These are phyloP conservation scores for Nothoprocta perdicaria DNA, from an alignment of 2,113 vertebrate species.

Conservation along the genomic window DNA sequence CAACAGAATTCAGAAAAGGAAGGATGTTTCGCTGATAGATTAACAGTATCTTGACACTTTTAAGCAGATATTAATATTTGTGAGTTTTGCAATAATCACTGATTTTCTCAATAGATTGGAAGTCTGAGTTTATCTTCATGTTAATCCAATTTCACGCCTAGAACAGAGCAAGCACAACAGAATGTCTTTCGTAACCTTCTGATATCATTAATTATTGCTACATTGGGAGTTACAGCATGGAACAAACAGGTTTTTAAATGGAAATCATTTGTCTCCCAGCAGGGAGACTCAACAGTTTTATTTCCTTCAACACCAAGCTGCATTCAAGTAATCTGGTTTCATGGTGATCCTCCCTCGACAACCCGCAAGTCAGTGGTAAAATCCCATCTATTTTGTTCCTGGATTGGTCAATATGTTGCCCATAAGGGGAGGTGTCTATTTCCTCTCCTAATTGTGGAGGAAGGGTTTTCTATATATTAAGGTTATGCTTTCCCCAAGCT, in stretches of 20 bases:
- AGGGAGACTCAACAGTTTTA: conserved; percentile 75
- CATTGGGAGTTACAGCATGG: conserved; percentile 77
- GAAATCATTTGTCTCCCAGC: conserved; percentile 86
- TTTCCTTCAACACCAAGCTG: conserved; percentile 68
- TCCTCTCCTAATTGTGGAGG: conserved; percentile 71
- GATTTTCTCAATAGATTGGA: conserved; percentile 75
- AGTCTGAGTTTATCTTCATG: conserved; percentile 73
- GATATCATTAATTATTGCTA: conserved; percentile 85
- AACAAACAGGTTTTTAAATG: conserved; percentile 83
- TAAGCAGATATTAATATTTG: conserved; percentile 55
- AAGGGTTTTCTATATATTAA: conserved; percentile 67
- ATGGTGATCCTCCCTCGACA: conserved; percentile 54
- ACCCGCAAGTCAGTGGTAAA: conserved; percentile 57
- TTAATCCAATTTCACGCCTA: conserved; percentile 83
- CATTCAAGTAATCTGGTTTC: conserved; percentile 63
- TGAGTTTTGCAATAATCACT: conserved; percentile 72
- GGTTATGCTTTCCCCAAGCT: conserved; percentile 64
- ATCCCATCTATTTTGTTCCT: conserved; percentile 63
- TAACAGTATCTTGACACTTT: conserved; percentile 10
- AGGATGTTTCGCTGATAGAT: conserved; percentile 3
- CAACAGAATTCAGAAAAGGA: background rate
- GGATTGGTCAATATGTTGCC: conserved; percentile 66
- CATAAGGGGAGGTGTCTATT: conserved; percentile 61
- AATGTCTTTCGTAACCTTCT: conserved; percentile 78
- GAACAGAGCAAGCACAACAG: conserved; percentile 71